phyloP scores from a whole-genome alignment of 1,140 invertebrate species.

The Heliconius hermathena region DNA sequence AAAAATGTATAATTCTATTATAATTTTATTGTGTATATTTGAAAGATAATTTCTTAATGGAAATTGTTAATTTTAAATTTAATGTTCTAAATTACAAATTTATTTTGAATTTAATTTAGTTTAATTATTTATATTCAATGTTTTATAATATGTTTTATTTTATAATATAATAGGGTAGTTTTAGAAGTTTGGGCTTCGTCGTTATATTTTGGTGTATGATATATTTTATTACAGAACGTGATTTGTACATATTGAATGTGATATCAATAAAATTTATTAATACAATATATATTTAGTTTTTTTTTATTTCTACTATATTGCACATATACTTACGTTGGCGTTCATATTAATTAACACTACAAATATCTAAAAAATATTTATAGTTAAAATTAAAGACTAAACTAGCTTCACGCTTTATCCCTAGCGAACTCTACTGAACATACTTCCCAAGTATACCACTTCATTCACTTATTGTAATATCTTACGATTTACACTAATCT shows the following conservation, averaged over 20 bases:
- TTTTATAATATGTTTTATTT: too few species aligned
- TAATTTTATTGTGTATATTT: constrained; percentile 33
- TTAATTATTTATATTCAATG: neutral
- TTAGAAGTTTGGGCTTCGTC: neutral
- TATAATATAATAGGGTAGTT: neutral
- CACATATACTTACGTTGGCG: too few species aligned
- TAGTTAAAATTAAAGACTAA: too few species aligned
- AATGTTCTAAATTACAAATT: neutral
- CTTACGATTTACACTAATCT: too few species aligned
- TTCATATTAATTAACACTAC: too few species aligned
- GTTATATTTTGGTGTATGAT: constrained; percentile 47
- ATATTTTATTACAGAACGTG: constrained; percentile 70
- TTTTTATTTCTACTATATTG: neutral
- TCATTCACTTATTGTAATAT: too few species aligned
- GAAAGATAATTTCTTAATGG: neutral
- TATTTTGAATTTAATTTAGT: neutral
- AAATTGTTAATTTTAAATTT: neutral
- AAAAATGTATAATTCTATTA: constrained; percentile 39
- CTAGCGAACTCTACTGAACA: too few species aligned
- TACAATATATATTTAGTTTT: neutral
- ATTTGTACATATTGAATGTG: constrained; percentile 77
- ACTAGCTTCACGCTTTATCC: too few species aligned
- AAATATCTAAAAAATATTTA: too few species aligned
- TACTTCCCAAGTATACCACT: too few species aligned
- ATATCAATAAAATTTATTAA: constrained; percentile 69